These are phyloP conservation scores for Elysia chlorotica DNA, from an alignment of 1,140 invertebrate genomes.

Conservation along the genomic window DNA sequence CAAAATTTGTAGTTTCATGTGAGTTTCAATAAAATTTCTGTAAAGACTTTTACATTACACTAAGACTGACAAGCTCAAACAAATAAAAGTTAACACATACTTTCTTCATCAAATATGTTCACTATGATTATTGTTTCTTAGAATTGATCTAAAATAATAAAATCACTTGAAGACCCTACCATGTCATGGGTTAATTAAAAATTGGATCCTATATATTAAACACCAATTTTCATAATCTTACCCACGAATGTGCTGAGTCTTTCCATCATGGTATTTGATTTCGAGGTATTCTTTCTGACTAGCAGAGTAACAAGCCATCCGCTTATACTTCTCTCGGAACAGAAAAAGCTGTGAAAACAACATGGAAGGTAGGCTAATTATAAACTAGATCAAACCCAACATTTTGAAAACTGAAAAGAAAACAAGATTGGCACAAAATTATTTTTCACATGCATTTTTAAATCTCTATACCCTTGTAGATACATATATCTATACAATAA, in stretches of 20 bases:
- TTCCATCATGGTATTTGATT: slow-evolving; percentile 48
- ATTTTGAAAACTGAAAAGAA: slow-evolving; percentile 3
- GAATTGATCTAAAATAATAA: not conserved
- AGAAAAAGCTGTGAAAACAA: slow-evolving; percentile 47
- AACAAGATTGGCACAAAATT: not conserved
- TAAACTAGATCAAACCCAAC: not conserved
- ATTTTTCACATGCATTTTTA: not conserved
- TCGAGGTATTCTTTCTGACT: slow-evolving; percentile 52
- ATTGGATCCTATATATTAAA: not conserved
- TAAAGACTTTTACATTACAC: not conserved
- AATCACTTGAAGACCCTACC: not conserved
- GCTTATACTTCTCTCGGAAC: slow-evolving; percentile 42
- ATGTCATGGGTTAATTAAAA: no score
- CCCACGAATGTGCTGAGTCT: slow-evolving; percentile 52
- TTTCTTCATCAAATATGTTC: no score
- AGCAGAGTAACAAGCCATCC: slow-evolving; percentile 38
- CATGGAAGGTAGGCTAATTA: no score
- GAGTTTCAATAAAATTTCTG: not conserved
- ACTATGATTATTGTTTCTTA: no score
- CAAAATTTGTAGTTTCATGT: not conserved
- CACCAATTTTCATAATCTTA: slow-evolving; percentile 23
- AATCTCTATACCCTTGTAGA: not conserved
- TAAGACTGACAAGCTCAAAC: not conserved
- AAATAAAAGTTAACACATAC: not conserved
- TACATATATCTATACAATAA: not conserved